Evolutionary conservation across 2,888 invertebrate species (phyloP).

Genomic region (Geotrupes spiniger): DNA sequence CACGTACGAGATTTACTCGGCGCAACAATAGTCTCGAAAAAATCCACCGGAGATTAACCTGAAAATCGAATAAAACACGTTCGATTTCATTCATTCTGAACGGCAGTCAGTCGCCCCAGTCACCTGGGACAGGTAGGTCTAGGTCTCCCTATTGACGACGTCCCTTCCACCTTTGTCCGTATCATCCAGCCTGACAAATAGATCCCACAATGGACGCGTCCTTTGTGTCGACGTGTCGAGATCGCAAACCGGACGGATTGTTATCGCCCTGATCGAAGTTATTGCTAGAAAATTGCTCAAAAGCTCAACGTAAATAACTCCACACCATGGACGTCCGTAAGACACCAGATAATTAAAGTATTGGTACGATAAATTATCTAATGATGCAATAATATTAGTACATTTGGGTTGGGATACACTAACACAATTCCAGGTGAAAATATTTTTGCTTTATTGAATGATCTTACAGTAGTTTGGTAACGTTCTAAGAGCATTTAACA

Average conservation of each 20-base stretch:
- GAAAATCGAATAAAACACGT: constrained; percentile 20
- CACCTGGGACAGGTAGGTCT: constrained; percentile 19
- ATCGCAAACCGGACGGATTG: constrained; percentile 35
- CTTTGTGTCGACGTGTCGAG: constrained; percentile 40
- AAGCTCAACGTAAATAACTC: too few species aligned
- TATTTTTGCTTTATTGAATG: too few species aligned
- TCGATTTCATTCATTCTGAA: constrained; percentile 18
- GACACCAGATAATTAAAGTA: too few species aligned
- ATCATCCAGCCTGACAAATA: constrained; percentile 40
- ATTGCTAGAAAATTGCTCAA: constrained; percentile 3
- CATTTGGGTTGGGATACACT: too few species aligned
- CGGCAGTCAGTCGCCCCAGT: constrained; percentile 11
- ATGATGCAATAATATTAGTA: too few species aligned
- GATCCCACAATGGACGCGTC: constrained; percentile 38
- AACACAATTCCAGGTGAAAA: too few species aligned
- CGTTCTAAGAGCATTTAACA: too few species aligned
- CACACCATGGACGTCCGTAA: too few species aligned
- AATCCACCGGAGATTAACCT: constrained; percentile 15
- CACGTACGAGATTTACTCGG: too few species aligned
- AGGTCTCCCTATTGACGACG: constrained; percentile 13
- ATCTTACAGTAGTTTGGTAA: too few species aligned
- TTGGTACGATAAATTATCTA: too few species aligned
- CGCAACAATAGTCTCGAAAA: too few species aligned
- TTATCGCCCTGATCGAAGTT: constrained; percentile 22
- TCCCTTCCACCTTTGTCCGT: constrained; percentile 33